Evolutionary conservation across 2,797 vertebrate species (phyloP).

Genomic region (Gymnoscopelus microlampas): DNA sequence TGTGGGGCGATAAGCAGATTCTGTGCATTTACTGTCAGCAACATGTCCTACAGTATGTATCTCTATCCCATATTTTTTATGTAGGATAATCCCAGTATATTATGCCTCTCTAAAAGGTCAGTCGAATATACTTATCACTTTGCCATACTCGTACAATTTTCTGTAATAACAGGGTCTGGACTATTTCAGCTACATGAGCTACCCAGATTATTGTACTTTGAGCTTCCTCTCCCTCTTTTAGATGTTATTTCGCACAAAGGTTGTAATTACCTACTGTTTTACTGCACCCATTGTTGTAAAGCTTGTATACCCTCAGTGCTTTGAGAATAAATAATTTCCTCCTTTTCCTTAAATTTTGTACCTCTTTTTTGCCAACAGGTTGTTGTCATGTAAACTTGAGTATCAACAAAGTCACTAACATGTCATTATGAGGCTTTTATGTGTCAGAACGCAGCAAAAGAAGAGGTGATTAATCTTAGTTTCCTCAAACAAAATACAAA

Average conservation of each 20-base stretch:
- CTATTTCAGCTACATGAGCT: conserved; percentile 37
- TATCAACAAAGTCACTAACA: conserved; percentile 61
- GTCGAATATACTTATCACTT: not conserved
- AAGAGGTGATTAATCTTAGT: conserved; percentile 34
- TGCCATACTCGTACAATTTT: conserved; percentile 3
- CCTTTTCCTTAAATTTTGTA: conserved; percentile 40
- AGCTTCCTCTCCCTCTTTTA: conserved; percentile 38
- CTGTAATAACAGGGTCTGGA: conserved; percentile 26
- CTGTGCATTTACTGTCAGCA: no score
- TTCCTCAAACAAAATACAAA: conserved; percentile 17
- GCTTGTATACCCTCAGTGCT: conserved; percentile 41
- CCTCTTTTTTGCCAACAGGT: conserved; percentile 44
- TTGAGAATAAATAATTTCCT: conserved; percentile 55
- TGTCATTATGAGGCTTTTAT: conserved; percentile 55
- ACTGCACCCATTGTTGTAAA: conserved; percentile 57
- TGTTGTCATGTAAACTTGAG: conserved; percentile 40
- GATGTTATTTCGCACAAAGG: conserved; percentile 37
- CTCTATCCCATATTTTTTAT: not conserved
- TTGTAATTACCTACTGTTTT: conserved; percentile 68
- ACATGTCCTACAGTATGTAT: no score
- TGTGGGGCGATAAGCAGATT: no score
- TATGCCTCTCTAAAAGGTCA: no score
- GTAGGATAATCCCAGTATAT: not conserved
- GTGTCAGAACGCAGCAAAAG: conserved; percentile 50
- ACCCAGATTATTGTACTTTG: conserved; percentile 24